Conservation (phyloP, 2,797 vertebrate species). For the Epinephelus awoara region DNA sequence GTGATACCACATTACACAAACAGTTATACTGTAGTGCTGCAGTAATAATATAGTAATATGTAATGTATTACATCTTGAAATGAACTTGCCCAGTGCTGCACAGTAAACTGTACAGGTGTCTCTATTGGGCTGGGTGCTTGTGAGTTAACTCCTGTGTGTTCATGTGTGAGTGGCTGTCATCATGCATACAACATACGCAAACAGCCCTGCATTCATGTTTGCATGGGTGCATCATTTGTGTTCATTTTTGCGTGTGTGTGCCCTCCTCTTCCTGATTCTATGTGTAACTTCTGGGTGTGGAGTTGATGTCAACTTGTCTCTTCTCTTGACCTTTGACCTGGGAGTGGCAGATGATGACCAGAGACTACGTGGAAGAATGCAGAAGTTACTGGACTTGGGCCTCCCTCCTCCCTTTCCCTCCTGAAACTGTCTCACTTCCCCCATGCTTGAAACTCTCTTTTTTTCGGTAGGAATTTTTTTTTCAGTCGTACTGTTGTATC, state of each 20-base stretch:
- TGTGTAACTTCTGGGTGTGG: constrained; percentile 54
- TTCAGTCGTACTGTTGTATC: neutral
- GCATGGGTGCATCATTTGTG: neutral
- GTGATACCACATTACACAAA: no score
- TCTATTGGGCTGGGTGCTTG: neutral
- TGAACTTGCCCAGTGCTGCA: no score
- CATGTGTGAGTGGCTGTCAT: neutral
- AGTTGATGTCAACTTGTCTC: constrained; percentile 35
- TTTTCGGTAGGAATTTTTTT: neutral
- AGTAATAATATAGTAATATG: no score
- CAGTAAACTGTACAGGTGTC: neutral
- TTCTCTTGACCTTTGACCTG: constrained; percentile 68
- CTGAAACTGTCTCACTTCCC: constrained; percentile 46
- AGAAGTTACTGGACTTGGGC: constrained; percentile 49
- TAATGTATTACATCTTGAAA: no score
- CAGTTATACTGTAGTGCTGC: no score
- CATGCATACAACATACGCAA: neutral
- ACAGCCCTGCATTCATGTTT: constrained; percentile 9
- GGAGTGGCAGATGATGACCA: constrained; percentile 62
- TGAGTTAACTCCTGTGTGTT: neutral
- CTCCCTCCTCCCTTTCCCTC: constrained; percentile 40
- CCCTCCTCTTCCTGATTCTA: neutral
- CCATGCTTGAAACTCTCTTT: constrained; percentile 8
- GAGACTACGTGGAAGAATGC: constrained; percentile 45
- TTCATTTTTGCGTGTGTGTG: constrained; percentile 1